Conservation (phyloP, 2,797 vertebrate species). For the Sebastes vulpes region DNA sequence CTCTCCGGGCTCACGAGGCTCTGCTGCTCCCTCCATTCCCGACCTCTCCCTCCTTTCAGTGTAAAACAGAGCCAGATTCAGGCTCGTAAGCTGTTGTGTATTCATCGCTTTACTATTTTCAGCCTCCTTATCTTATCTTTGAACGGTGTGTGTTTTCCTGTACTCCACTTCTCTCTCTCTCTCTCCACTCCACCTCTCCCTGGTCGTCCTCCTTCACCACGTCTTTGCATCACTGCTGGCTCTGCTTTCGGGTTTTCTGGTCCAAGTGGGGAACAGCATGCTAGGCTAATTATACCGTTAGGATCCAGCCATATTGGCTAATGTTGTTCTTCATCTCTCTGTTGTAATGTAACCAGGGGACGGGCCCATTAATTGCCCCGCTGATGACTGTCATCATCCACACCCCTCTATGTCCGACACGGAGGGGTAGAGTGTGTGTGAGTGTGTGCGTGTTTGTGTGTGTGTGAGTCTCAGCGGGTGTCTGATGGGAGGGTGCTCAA, state of each 20-base stretch:
- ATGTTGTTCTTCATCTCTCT: conserved; percentile 49
- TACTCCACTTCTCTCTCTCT: not conserved
- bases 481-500: conserved; percentile 87
- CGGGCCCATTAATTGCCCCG: conserved; percentile 63
- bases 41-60: conserved; percentile 7
- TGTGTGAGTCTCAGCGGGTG: conserved; percentile 72
- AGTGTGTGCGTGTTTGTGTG: conserved; percentile 47
- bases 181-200: not conserved
- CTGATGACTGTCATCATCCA: conserved; percentile 73
- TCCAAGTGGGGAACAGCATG: conserved; percentile 34
- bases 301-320: conserved; percentile 52
- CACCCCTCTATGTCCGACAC: conserved; percentile 49
- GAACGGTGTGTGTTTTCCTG: conserved; percentile 7
- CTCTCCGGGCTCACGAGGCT: conserved; percentile 41
- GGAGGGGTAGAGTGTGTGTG: conserved; percentile 43
- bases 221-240: conserved; percentile 11
- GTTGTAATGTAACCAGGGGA: conserved; percentile 58
- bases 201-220: not conserved
- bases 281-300: conserved; percentile 59
- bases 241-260: conserved; percentile 24
- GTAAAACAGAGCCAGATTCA: conserved; percentile 13
- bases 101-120: conserved; percentile 26
- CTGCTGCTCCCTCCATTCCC: conserved; percentile 20
- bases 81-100: not conserved
- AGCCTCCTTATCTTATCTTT: conserved; percentile 20